Percentiles rank a stretch among this genome's conserved stretches.
Conservation (phyloP, 2,797 vertebrate species). For the Hephaestus fuliginosus region DNA sequence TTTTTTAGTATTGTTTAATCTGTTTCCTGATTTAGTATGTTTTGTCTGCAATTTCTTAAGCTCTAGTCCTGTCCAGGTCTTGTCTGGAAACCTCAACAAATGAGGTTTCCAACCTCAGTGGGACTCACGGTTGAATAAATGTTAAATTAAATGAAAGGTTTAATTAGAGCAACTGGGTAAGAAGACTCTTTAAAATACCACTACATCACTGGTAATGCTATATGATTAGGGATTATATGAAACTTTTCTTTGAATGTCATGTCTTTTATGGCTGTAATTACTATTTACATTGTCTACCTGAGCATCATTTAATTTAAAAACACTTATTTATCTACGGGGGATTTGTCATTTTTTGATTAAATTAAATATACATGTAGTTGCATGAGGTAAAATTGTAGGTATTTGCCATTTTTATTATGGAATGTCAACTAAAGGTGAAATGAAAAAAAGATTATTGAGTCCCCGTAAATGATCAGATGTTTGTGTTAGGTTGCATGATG, state of each 20-base stretch:
- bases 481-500: neutral
- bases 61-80: neutral
- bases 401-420: neutral
- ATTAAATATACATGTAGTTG: neutral
- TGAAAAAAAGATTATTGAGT: neutral
- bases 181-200: neutral
- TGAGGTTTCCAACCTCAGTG: neutral
- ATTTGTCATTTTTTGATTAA: neutral
- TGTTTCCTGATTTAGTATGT: too few relatives aligned
- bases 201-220: neutral
- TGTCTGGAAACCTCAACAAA: neutral
- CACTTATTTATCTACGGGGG: too few relatives aligned
- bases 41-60: neutral
- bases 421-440: neutral
- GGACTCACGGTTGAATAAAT: neutral
- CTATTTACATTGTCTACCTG: neutral
- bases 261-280: conserved; percentile 1
- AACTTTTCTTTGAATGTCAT: neutral
- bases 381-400: too few relatives aligned
- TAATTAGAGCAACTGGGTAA: neutral
- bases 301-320: conserved; percentile 11
- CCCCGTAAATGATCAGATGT: neutral
- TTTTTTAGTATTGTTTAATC: neutral
- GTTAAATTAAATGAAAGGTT: neutral
- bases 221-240: neutral